These are phyloP conservation scores for Sturmia bella DNA, from an alignment of 2,888 invertebrate species.

Conservation along the genomic window DNA sequence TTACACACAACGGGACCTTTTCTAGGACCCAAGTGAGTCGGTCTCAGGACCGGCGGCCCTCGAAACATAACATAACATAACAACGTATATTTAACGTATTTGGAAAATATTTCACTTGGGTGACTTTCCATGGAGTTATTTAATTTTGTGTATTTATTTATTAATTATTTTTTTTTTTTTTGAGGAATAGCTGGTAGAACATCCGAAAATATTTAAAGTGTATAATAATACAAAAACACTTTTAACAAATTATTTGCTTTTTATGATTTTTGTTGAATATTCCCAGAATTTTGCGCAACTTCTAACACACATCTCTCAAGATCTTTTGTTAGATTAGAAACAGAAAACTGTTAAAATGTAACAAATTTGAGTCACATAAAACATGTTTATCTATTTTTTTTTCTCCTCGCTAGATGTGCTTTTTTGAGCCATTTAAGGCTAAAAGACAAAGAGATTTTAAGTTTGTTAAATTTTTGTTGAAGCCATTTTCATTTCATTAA, in stretches of 20 bases:
- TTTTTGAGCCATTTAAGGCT: conserved; percentile 30
- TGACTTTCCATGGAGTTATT: too few species aligned
- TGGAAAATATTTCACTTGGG: too few species aligned
- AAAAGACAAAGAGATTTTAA: conserved; percentile 16
- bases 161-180: too few species aligned
- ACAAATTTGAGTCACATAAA: conserved; percentile 35
- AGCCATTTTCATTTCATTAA: conserved; percentile 49
- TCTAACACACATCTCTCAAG: conserved; percentile 6
- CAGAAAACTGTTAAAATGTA: conserved; percentile 12
- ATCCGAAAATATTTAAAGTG: too few species aligned
- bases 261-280: conserved; percentile 10
- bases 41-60: too few species aligned
- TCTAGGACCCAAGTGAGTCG: too few species aligned
- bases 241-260: not conserved
- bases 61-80: too few species aligned
- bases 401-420: not conserved
- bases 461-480: conserved; percentile 34
- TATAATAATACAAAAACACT: not conserved
- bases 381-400: conserved; percentile 22
- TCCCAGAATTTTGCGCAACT: conserved; percentile 27
- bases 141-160: too few species aligned
- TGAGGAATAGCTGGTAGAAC: too few species aligned
- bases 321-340: conserved; percentile 1
- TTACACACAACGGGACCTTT: too few species aligned
- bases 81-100: too few species aligned